phyloP scores from a whole-genome alignment of 2,888 invertebrate genomes.

The Pollenia amentaria region DNA sequence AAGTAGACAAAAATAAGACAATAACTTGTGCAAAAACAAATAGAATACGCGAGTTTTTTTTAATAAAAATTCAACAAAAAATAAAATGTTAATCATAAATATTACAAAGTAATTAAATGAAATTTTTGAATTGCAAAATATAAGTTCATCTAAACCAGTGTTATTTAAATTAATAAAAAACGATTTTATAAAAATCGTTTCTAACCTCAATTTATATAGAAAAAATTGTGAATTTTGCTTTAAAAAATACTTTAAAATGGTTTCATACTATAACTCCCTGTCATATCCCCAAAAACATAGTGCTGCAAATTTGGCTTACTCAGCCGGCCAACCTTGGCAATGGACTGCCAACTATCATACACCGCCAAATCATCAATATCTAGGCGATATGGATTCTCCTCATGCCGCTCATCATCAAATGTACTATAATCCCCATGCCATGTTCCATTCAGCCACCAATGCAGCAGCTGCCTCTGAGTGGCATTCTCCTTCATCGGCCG shows the following conservation, averaged over 20 bases:
- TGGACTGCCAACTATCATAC: slow-evolving; percentile 85
- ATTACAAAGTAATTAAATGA: slow-evolving; percentile 1
- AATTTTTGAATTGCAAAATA: slow-evolving; percentile 7
- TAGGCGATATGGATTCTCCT: slow-evolving; percentile 84
- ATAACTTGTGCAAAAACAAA: slow-evolving; percentile 47
- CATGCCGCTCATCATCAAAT: slow-evolving; percentile 84
- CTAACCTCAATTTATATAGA: slow-evolving; percentile 40
- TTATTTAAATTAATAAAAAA: neutral
- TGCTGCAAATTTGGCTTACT: slow-evolving; percentile 86
- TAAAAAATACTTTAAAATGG: slow-evolving; percentile 85
- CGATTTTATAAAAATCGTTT: slow-evolving; percentile 37
- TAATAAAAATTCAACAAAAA: slow-evolving; percentile 16
- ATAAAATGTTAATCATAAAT: slow-evolving; percentile 31
- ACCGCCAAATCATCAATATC: slow-evolving; percentile 83
- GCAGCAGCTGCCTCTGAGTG: slow-evolving; percentile 81
- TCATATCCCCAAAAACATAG: slow-evolving; percentile 88
- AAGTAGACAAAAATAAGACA: slow-evolving; percentile 39
- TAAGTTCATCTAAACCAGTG: neutral
- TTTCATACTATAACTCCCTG: slow-evolving; percentile 89
- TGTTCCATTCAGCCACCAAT: slow-evolving; percentile 84
- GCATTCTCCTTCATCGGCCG: slow-evolving; percentile 81
- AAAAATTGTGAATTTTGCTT: neutral
- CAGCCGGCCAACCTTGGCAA: slow-evolving; percentile 84
- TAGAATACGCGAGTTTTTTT: neutral
- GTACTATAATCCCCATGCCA: slow-evolving; percentile 85